A percentile compares a stretch with the other conserved stretches of the same genome.
These are phyloP conservation scores for Cheilosia scutellata DNA, from an alignment of 2,888 invertebrate species.

Conservation along the genomic window DNA sequence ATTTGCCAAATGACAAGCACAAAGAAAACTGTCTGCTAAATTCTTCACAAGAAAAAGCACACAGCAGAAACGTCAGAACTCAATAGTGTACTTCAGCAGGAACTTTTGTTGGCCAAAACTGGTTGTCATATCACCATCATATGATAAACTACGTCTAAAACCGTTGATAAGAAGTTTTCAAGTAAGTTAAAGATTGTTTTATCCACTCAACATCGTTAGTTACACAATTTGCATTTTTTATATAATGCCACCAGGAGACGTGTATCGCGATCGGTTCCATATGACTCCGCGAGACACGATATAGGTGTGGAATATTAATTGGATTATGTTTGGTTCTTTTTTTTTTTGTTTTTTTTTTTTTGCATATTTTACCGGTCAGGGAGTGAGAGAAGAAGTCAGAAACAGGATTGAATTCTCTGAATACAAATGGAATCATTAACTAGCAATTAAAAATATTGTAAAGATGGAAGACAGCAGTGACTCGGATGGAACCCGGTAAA, in stretches of 20 bases:
- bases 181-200: slow-evolving; percentile 46
- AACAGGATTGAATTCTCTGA: slow-evolving; percentile 34
- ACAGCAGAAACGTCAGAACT: slow-evolving; percentile 56
- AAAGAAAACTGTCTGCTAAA: slow-evolving; percentile 60
- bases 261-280: slow-evolving; percentile 4
- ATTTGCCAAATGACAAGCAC: slow-evolving; percentile 61
- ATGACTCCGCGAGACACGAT: background rate
- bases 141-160: slow-evolving; percentile 56
- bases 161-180: slow-evolving; percentile 55
- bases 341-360: background rate
- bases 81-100: background rate
- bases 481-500: background rate
- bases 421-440: slow-evolving; percentile 46
- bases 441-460: background rate
- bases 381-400: slow-evolving; percentile 22
- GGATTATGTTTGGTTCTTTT: slow-evolving; percentile 29
- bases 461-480: background rate
- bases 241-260: slow-evolving; percentile 8
- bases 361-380: slow-evolving; percentile 60
- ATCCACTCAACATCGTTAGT: background rate
- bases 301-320: slow-evolving; percentile 61
- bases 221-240: slow-evolving; percentile 23
- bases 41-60: slow-evolving; percentile 47
- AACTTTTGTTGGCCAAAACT: slow-evolving; percentile 51
- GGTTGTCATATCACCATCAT: slow-evolving; percentile 66